phyloP scores from a whole-genome alignment of 2,113 vertebrate genomes.

The Pogona vitticeps region DNA sequence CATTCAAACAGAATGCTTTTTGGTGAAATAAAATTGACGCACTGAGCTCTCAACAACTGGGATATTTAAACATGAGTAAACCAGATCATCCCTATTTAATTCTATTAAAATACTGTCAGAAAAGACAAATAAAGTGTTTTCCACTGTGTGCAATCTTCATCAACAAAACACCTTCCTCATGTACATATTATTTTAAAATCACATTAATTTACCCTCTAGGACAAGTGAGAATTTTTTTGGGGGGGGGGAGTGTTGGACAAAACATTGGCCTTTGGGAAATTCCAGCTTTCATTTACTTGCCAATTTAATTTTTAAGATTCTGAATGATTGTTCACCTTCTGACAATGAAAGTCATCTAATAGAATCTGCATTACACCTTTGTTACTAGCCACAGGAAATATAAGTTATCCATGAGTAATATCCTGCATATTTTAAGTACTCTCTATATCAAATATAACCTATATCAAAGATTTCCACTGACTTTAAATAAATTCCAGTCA shows the following conservation, averaged over 20 bases:
- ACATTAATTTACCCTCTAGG: background rate
- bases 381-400: background rate
- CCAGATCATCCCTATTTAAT: background rate
- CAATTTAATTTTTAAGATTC: conserved; percentile 32
- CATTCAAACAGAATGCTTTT: background rate
- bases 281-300: conserved; percentile 25
- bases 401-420: conserved; percentile 11
- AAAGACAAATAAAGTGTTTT: background rate
- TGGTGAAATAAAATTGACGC: background rate
- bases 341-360: background rate
- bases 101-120: background rate
- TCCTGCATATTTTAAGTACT: background rate
- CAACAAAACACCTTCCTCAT: background rate
- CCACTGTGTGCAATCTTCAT: background rate
- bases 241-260: too few relatives aligned
- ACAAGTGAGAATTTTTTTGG: background rate
- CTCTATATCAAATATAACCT: background rate
- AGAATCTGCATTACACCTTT: background rate
- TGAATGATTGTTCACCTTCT: background rate
- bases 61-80: background rate
- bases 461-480: background rate
- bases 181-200: conserved; percentile 13
- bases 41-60: background rate
- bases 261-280: conserved; percentile 5
- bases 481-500: background rate